Evolutionary conservation across 2,888 invertebrate species (phyloP).

Genomic region (Cepaea hortensis): DNA sequence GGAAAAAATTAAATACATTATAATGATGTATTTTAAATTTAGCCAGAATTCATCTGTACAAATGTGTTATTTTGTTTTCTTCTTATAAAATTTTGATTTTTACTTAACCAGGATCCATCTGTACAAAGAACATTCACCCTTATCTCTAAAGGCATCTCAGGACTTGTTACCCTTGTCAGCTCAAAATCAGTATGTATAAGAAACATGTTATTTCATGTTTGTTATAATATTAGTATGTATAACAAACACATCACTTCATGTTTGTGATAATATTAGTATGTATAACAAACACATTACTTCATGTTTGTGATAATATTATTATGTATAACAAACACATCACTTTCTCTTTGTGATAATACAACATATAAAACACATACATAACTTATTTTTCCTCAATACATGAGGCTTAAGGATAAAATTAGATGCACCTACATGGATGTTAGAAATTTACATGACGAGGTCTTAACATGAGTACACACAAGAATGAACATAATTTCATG

Average conservation of each 20-base stretch:
- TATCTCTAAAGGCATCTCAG: conserved; percentile 94
- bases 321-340: background rate
- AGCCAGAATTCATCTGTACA: no score
- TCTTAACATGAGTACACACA: no score
- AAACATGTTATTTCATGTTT: background rate
- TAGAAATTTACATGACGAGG: no score
- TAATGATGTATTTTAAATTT: no score
- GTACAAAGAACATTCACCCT: conserved; percentile 91
- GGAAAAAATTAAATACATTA: no score
- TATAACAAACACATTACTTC: conserved; percentile 21
- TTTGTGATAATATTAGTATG: conserved; percentile 60
- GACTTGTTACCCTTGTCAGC: conserved; percentile 92
- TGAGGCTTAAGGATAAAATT: no score
- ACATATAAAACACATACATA: no score
- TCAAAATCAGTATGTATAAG: conserved; percentile 80
- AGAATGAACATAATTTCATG: no score
- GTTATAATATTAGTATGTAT: background rate
- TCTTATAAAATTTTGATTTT: background rate
- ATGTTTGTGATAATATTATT: background rate
- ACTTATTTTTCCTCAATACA: no score
- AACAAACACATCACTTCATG: background rate
- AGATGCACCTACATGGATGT: no score
- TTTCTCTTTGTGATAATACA: background rate
- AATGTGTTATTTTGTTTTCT: no score
- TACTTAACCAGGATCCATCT: conserved; percentile 84